phyloP scores from a whole-genome alignment of 2,113 vertebrate species.

The Motacilla tschutschensis region DNA sequence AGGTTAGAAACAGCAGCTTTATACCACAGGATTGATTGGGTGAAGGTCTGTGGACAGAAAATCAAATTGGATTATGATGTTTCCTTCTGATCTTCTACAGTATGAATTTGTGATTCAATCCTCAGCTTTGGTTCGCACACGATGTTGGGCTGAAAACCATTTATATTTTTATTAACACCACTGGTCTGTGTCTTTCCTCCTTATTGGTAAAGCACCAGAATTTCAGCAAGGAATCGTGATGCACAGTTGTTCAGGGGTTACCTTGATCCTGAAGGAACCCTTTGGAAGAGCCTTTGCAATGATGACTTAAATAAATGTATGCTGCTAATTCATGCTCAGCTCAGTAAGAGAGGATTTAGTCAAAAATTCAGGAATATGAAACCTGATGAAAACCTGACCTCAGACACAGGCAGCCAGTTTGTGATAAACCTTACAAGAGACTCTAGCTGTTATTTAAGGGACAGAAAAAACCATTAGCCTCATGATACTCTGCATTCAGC shows the following conservation, averaged over 20 bases:
- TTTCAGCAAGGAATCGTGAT: neutral
- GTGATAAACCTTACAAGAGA: neutral
- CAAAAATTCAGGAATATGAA: neutral
- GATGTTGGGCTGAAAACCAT: neutral
- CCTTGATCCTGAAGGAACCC: neutral
- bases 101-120: constrained; percentile 11
- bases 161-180: constrained; percentile 5
- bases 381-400: neutral
- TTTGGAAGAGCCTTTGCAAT: neutral
- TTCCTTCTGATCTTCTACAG: constrained; percentile 37
- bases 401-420: neutral
- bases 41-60: constrained; percentile 54
- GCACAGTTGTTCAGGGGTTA: neutral
- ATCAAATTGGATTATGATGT: constrained; percentile 59
- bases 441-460: neutral
- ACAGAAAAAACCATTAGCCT: neutral
- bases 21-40: constrained; percentile 22
- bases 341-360: neutral
- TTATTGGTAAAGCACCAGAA: neutral
- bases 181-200: neutral
- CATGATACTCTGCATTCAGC: neutral
- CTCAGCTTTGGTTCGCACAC: neutral
- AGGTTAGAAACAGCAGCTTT: constrained; percentile 30
- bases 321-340: neutral
- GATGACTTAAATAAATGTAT: neutral